Base-by-base conservation (phyloP, 2,113 vertebrate species). In the Progne subis region DNA sequence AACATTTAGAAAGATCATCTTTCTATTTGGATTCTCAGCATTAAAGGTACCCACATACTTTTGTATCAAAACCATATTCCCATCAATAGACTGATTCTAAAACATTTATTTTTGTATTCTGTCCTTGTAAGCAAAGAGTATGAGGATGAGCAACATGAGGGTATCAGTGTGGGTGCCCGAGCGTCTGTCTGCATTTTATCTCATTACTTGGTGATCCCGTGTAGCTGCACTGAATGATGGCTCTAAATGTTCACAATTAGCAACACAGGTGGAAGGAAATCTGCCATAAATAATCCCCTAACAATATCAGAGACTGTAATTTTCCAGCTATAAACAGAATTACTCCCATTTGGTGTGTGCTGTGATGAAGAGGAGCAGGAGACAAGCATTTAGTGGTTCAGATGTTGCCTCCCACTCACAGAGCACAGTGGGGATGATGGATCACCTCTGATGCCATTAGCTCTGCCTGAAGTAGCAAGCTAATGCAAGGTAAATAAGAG, bases 271-370 rank as follows among this genome's bases (percentile, higher is more conserved):
- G 92, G 84, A 94, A 88, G 79, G 25, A 94, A 95, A 95, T 96
- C 90, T 96, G 72, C 79, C 86, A 94, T 96, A 86, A 94, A 96
- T 94, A 92, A 86, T 76, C 67, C 56, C 57, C 63, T 92, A 96
- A 88, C 82, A 60, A 57, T 85, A 94, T 84, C 83, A 72, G 75
- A 92, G 52, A 32, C 44, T 76, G 84, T 56, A 63, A 84, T 92
- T 86, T 94, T 75, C 43, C 55, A 44, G 86, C 52, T 76, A 12
- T 69, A 68, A 95, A 20, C 44, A 90, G 74, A 72, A 79, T 50
- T 78, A 67, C 84, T 86, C 72, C 78, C 74, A 24, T 67, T 94
- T 71, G 60, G 61, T 75, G 67, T 56, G 76, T 77, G 56, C 64
- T 52, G 20, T 47, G 64, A 24, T 84, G 70, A 88, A 70, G 74